These are phyloP conservation scores for Atherinomorus stipes DNA, from an alignment of 2,113 vertebrate species.

Conservation along the genomic window DNA sequence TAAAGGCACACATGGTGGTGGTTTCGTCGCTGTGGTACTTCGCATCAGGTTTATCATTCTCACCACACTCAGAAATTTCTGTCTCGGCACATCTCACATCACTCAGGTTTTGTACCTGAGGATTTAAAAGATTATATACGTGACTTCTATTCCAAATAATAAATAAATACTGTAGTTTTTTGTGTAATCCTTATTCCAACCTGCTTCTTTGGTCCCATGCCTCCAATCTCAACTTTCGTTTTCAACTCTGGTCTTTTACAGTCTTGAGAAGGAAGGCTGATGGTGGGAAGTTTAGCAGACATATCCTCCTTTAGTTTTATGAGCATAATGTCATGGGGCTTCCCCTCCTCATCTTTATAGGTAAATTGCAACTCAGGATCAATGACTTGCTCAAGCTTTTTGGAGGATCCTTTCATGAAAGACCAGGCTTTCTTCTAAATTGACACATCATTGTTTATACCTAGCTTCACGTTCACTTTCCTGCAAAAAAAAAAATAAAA, in stretches of 20 bases:
- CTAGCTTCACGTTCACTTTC: background rate
- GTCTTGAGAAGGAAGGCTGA: background rate
- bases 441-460: background rate
- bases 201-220: constrained; percentile 13
- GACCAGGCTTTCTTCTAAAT: rapidly evolving
- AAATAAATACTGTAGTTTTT: background rate
- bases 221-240: constrained; percentile 15
- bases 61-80: background rate
- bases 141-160: background rate
- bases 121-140: background rate
- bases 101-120: background rate
- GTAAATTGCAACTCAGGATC: background rate
- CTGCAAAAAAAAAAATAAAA: background rate
- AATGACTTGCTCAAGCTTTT: background rate
- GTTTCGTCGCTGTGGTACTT: constrained; percentile 10
- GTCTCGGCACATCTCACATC: constrained; percentile 4
- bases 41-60: constrained; percentile 26
- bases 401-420: background rate
- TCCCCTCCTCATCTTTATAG: background rate
- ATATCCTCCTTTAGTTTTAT: constrained; percentile 30
- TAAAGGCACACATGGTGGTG: constrained; percentile 36
- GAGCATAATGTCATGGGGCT: constrained; percentile 37
- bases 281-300: constrained; percentile 5
- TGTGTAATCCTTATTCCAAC: background rate
- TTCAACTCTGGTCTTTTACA: background rate